Percentiles rank a stretch among this genome's conserved stretches.
Conservation (phyloP, 2,113 vertebrate genomes). For the Petaurus breviceps region DNA sequence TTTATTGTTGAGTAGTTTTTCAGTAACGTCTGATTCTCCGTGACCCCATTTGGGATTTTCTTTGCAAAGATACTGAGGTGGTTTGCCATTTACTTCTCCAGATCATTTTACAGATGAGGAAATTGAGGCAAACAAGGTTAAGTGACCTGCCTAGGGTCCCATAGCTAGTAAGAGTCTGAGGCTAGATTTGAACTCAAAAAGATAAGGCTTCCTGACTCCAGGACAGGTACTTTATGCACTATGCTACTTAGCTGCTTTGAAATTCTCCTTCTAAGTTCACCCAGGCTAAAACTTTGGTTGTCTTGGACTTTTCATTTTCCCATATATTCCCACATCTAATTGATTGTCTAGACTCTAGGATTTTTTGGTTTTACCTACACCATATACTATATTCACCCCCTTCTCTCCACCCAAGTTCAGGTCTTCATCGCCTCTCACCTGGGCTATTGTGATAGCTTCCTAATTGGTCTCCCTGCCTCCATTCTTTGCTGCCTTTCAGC, state of each 20-base stretch:
- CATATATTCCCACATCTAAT: too few relatives aligned
- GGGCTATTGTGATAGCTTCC: not conserved
- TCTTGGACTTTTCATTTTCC: not conserved
- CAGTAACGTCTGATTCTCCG: not conserved
- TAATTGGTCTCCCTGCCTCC: not conserved
- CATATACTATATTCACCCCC: not conserved
- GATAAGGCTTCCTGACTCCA: not conserved
- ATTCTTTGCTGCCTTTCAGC: not conserved
- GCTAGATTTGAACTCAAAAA: not conserved
- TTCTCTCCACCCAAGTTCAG: not conserved
- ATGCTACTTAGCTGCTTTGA: not conserved
- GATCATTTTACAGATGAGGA: not conserved
- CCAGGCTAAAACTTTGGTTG: not conserved
- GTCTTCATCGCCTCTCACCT: not conserved
- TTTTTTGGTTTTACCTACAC: not conserved
- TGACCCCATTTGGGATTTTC: not conserved
- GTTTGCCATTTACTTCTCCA: not conserved
- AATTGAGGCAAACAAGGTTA: not conserved
- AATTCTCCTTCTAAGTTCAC: not conserved
- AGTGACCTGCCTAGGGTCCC: not conserved
- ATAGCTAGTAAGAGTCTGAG: not conserved
- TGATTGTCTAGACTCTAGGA: not conserved
- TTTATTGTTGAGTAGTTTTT: not conserved
- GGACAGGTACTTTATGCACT: not conserved
- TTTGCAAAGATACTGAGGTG: not conserved